Base-by-base conservation (phyloP, 2,113 vertebrate genomes). In the Centrocercus urophasianus region DNA sequence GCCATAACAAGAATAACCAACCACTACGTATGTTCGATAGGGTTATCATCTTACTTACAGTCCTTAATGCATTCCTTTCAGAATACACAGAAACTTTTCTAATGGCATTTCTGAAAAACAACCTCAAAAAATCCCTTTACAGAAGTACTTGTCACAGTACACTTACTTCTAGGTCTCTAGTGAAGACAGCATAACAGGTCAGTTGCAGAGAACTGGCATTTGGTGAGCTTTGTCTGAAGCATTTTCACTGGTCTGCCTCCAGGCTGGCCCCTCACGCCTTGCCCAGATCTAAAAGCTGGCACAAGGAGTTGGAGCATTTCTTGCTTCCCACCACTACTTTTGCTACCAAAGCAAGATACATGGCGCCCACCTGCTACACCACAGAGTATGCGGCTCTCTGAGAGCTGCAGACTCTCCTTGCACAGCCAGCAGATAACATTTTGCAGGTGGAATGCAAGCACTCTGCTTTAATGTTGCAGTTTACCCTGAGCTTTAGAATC, bases 21-120 rank as follows among this genome's bases (percentile, higher is more conserved):
- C 4, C 13, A 6, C 22, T 48, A 13, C 1, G 30, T 7, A 15
- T 0, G 0, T 65, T 73, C 67, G 36, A 43, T 66, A 72, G 75
- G 27, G 25, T 50, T 16, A 60, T 25, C 36, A 50, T 34, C 63
- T 67, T n/a, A 74, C 38, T 65, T 45, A 47, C 12, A 4, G 59
- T 75, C 13, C 42, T 36, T 40, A 20, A 40, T 3, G 74, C 45
- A 30, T 65, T 40, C 28, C 6, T 88, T 65, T 40, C 27, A 77
- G 5, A 66, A 70, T 25, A 8, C 21, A 45, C 3, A 63, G 25
- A 40, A 91, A 47, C 22, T 34, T 75, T 8, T 30, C 36, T 42
- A 47, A 65, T 20, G 36, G 27, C 2, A 2, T 13, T 76, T 82
- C 87, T 67, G 2, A 0, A 19, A 77, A 27, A 13, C 13, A 67